phyloP scores from a whole-genome alignment of 2,797 vertebrate genomes.

The Sciaenops ocellatus region DNA sequence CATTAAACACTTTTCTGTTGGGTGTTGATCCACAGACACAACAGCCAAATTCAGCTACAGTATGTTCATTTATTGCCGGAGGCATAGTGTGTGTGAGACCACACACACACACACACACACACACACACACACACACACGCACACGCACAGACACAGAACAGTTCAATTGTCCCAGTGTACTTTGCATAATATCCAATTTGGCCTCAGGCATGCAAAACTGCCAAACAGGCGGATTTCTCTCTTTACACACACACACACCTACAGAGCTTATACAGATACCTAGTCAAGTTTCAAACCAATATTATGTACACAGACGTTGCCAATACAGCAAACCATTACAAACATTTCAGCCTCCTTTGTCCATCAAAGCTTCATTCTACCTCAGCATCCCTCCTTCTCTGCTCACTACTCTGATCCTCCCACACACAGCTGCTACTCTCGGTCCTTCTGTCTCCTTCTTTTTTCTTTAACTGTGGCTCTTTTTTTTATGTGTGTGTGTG shows the following conservation, averaged over 20 bases:
- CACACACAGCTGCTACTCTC: constrained; percentile 78
- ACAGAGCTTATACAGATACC: constrained; percentile 7
- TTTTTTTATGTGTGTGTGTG: constrained; percentile 6
- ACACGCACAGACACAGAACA: constrained; percentile 14
- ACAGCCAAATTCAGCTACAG: background rate
- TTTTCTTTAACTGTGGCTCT: constrained; percentile 30
- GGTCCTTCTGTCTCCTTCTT: constrained; percentile 56
- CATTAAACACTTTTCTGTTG: background rate
- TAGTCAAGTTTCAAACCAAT: constrained; percentile 21
- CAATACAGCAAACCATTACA: constrained; percentile 45
- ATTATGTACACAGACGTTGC: constrained; percentile 35
- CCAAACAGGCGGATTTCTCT: constrained; percentile 34
- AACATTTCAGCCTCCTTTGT: constrained; percentile 53
- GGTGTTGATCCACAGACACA: background rate
- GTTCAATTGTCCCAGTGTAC: constrained; percentile 39
- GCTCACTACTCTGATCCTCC: constrained; percentile 69
- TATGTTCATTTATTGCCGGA: background rate
- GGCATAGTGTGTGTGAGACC: constrained; percentile 11
- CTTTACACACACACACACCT: background rate
- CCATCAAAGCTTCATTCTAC: constrained; percentile 52
- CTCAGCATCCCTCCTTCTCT: constrained; percentile 34
- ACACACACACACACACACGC: too few relatives aligned
- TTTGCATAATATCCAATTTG: constrained; percentile 53
- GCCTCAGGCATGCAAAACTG: constrained; percentile 14
- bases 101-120: too few relatives aligned